Base-by-base conservation (phyloP, 2,888 invertebrate genomes). In the Amphimallon solstitiale region DNA sequence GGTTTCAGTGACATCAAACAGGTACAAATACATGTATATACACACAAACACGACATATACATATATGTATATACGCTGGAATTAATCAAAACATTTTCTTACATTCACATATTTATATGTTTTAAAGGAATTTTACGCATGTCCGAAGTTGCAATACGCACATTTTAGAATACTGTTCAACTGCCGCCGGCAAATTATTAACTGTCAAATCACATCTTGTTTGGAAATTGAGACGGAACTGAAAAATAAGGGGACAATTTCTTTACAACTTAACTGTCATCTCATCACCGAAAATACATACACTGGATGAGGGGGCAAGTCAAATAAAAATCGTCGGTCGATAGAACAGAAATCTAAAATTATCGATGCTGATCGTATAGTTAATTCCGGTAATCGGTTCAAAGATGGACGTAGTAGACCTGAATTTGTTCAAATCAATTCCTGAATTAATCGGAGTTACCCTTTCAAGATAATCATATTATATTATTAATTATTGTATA, bases 201-300 rank as follows among this genome's bases (percentile, higher is more conserved):
- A 63, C n/a, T 14, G 40, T 40, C 49, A 40, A 23, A 61, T 48
- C 61, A 61, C 48, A 49, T 61, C 29, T 61, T 61, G 21, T 48
- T 49, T 9, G 9, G 5, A 29, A 29, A 29, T n/a, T 29, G 29
- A 29, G 29, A 29, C 5, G 19, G 12, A 46, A 48, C 34, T 60
- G 45, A 61, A 61, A 48, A 60, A 38, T 43, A 35, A 48, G 34
- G 48, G 37, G 38, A n/a, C 34, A 48, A 61, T 48, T 17, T 29
- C n/a, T n/a, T 29, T 40, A 35, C 35, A 51, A 45, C 38, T 37
- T 15, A 51, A 63, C 51, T 40, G 52, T 63, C 63, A 54, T 51
- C 51, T 45, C 63, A 63, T 63, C 63, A 63, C 63, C 63, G 43
- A 52, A 63, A 63, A 63, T 63, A 63, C 54, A 54, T 14, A 61